phyloP scores from a whole-genome alignment of 2,888 invertebrate genomes.

The Heterodera filipjevi region DNA sequence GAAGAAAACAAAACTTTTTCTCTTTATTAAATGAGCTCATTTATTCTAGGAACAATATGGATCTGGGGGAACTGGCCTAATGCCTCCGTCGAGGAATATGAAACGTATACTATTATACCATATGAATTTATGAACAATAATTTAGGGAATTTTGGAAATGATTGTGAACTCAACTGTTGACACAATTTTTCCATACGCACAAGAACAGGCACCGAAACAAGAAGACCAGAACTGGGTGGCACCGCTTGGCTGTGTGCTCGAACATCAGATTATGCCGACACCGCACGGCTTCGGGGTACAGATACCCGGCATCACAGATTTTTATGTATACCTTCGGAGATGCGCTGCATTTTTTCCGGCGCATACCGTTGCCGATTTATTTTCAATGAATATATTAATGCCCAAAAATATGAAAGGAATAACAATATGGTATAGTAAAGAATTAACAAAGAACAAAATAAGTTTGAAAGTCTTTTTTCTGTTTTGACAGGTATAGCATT shows the following conservation, averaged over 20 bases:
- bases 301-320: background rate
- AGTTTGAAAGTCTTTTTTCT: too few species aligned
- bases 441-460: background rate
- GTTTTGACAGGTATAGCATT: background rate
- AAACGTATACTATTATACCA: too few species aligned
- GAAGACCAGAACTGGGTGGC: background rate
- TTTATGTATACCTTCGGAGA: background rate
- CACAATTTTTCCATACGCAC: background rate
- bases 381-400: background rate
- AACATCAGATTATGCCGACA: background rate
- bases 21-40: too few species aligned
- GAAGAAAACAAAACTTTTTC: too few species aligned
- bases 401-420: background rate
- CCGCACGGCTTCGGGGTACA: background rate
- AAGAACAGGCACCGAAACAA: background rate
- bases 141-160: background rate
- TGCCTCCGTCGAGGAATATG: too few species aligned
- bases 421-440: background rate
- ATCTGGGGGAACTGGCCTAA: too few species aligned
- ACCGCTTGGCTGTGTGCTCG: background rate
- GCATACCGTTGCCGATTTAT: background rate
- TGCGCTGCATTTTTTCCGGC: background rate
- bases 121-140: background rate
- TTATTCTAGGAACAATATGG: too few species aligned
- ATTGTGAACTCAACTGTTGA: background rate